These are phyloP conservation scores for Ormia ochracea DNA, from an alignment of 2,888 invertebrate genomes.

Conservation along the genomic window DNA sequence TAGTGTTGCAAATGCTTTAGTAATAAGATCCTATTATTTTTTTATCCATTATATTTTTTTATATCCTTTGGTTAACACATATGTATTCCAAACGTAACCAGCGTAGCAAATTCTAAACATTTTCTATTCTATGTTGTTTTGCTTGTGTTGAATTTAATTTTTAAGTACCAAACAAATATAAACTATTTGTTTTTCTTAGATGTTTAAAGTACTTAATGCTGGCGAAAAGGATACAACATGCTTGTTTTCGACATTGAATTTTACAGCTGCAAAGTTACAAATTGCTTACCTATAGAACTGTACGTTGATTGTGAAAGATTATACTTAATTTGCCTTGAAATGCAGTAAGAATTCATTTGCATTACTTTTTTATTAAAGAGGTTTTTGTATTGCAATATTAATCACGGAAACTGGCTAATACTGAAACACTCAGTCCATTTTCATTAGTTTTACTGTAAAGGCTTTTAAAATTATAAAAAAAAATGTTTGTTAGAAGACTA, in stretches of 20 bases:
- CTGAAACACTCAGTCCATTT: slow-evolving; percentile 40
- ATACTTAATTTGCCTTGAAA: slow-evolving; percentile 48
- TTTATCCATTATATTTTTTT: not conserved
- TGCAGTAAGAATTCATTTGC: slow-evolving; percentile 38
- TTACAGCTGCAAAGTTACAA: too few relatives aligned
- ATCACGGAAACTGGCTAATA: not conserved
- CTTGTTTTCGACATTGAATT: too few relatives aligned
- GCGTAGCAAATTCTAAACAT: slow-evolving; percentile 54
- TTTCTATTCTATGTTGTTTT: not conserved
- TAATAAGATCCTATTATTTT: slow-evolving; percentile 14
- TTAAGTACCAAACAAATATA: too few relatives aligned
- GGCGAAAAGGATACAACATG: too few relatives aligned
- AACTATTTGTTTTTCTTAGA: not conserved
- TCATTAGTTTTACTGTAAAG: slow-evolving; percentile 23
- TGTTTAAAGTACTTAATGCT: slow-evolving; percentile 24
- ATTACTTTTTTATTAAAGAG: slow-evolving; percentile 46
- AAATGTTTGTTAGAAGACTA: not conserved
- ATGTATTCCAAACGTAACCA: not conserved
- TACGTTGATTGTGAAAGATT: too few relatives aligned
- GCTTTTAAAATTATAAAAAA: not conserved
- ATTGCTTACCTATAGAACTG: too few relatives aligned
- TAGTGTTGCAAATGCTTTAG: not conserved
- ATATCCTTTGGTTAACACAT: not conserved
- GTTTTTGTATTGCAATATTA: not conserved
- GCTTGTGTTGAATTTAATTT: not conserved